Evolutionary conservation across 2,113 vertebrate species (phyloP).

Genomic region (Cavia aperea): DNA sequence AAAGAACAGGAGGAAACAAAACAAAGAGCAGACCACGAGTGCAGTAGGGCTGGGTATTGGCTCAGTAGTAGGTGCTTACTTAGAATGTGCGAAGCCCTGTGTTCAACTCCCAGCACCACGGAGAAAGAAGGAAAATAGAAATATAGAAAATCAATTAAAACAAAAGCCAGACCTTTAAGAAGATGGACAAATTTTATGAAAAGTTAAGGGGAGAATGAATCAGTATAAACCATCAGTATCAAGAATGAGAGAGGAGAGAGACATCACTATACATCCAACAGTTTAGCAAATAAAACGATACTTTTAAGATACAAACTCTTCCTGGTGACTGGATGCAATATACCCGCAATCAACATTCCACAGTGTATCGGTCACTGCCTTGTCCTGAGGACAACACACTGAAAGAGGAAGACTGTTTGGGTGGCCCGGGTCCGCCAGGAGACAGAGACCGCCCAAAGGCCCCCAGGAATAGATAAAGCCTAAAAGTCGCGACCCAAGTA

Average conservation of each 20-base stretch:
- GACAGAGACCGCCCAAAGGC: background rate
- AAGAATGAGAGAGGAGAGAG: background rate
- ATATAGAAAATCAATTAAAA: background rate
- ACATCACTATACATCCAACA: background rate
- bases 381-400: background rate
- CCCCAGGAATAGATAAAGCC: background rate
- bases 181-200: background rate
- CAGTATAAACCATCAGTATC: background rate
- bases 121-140: background rate
- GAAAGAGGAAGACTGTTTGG: background rate
- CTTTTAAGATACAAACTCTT: background rate
- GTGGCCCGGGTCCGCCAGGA: background rate
- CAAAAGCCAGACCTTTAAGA: background rate
- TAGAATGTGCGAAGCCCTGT: background rate
- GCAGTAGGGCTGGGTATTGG: background rate
- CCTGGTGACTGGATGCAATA: background rate
- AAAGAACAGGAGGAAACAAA: background rate
- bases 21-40: background rate
- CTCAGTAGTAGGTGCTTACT: background rate
- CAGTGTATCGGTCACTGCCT: background rate
- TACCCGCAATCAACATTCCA: background rate
- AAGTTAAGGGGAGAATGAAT: background rate
- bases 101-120: background rate
- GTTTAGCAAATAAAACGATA: background rate
- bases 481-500: background rate